Percentiles rank a stretch among this genome's conserved stretches.
phyloP scores from a whole-genome alignment of 2,113 vertebrate genomes.

The Burhinus bistriatus region DNA sequence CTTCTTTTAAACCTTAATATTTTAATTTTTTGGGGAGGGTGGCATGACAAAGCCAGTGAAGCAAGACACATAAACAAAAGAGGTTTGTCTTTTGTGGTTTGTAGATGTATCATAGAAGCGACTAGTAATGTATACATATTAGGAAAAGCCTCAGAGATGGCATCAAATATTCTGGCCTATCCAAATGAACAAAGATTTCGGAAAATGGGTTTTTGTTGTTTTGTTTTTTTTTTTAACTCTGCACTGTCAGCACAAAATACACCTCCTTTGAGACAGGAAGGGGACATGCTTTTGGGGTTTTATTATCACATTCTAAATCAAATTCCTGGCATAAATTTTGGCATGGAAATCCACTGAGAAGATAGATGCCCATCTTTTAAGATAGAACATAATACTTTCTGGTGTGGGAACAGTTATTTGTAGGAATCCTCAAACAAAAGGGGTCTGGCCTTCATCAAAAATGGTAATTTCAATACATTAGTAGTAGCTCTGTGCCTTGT shows the following conservation, averaged over 20 bases:
- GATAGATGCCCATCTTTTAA: not conserved
- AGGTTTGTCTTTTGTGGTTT: slow-evolving; percentile 45
- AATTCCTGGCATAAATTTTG: slow-evolving; percentile 27
- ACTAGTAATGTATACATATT: slow-evolving; percentile 40
- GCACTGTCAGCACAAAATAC: slow-evolving; percentile 48
- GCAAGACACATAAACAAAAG: slow-evolving; percentile 56
- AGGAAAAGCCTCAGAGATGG: slow-evolving; percentile 60
- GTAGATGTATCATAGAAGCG: slow-evolving; percentile 29
- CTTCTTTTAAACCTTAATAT: slow-evolving; percentile 38
- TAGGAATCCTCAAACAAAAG: not conserved
- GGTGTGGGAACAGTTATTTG: not conserved
- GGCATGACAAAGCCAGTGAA: slow-evolving; percentile 40
- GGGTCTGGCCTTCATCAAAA: not conserved
- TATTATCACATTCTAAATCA: slow-evolving; percentile 52
- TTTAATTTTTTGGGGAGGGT: not conserved
- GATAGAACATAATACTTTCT: not conserved
- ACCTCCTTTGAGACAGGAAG: slow-evolving; percentile 51
- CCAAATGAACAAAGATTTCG: slow-evolving; percentile 60
- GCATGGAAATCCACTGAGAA: not conserved
- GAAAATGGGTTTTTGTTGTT: too few species aligned
- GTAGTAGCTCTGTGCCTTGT: not conserved
- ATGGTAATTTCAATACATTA: not conserved
- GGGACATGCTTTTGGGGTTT: not conserved
- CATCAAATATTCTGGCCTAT: slow-evolving; percentile 56
- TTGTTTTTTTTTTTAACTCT: slow-evolving; percentile 50